Evolutionary conservation across 1,140 invertebrate species (phyloP).

Genomic region (Ephestia elutella): DNA sequence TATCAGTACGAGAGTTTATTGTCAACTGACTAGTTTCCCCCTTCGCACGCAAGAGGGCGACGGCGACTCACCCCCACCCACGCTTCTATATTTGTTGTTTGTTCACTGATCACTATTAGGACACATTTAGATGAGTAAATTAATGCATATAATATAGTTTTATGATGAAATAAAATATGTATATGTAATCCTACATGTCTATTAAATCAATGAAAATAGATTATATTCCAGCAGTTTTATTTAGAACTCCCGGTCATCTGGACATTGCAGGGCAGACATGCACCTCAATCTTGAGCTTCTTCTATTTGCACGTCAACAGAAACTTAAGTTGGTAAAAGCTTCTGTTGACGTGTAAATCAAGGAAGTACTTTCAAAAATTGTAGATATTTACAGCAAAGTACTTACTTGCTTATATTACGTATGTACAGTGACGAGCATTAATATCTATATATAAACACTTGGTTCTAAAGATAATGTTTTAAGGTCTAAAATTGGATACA

Average conservation of each 20-base stretch:
- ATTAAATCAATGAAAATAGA: slow-evolving; percentile 72
- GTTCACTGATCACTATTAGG: slow-evolving; percentile 66
- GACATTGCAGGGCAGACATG: too few relatives aligned
- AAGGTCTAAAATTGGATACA: too few relatives aligned
- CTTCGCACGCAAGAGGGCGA: background rate
- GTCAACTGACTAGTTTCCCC: background rate
- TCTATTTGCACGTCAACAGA: too few relatives aligned
- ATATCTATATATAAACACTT: too few relatives aligned
- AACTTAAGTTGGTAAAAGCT: too few relatives aligned
- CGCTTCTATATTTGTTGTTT: slow-evolving; percentile 51
- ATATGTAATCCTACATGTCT: slow-evolving; percentile 73
- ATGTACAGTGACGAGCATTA: too few relatives aligned
- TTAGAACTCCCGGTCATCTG: slow-evolving; percentile 10
- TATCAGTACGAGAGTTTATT: background rate
- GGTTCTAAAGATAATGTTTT: too few relatives aligned
- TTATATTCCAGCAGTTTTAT: slow-evolving; percentile 36
- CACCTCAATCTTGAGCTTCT: too few relatives aligned
- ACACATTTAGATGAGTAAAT: slow-evolving; percentile 65
- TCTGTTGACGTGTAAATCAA: too few relatives aligned
- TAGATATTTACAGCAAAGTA: too few relatives aligned
- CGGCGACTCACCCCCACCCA: slow-evolving; percentile 8
- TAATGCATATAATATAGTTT: slow-evolving; percentile 71
- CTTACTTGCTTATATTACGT: too few relatives aligned
- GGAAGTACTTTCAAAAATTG: too few relatives aligned
- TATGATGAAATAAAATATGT: slow-evolving; percentile 69